A percentile compares a stretch with the other conserved stretches of the same genome.
phyloP scores from a whole-genome alignment of 2,797 vertebrate genomes.

The Odontamblyopus rebecca region DNA sequence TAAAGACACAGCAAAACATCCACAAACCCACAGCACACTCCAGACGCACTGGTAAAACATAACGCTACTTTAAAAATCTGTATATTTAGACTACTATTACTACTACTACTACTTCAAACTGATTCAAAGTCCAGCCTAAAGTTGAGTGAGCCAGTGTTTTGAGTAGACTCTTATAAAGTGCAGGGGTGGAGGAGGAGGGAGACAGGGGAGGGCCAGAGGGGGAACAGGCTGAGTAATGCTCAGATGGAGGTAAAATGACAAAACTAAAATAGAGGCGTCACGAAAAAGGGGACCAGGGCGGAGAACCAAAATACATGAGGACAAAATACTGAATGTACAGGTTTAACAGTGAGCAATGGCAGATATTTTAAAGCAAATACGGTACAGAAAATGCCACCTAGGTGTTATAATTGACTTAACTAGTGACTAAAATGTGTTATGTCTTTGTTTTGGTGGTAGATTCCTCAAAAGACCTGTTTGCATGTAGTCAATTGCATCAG shows the following conservation, averaged over 20 bases:
- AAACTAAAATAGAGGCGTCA: slow-evolving; percentile 35
- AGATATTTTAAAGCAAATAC: not conserved
- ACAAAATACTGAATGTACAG: not conserved
- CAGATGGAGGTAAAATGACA: slow-evolving; percentile 52
- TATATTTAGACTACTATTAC: not conserved
- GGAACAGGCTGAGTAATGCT: slow-evolving; percentile 51
- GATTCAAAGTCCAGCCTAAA: slow-evolving; percentile 13
- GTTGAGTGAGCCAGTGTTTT: slow-evolving; percentile 32
- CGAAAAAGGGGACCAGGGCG: slow-evolving; percentile 16
- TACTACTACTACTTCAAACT: slow-evolving; percentile 2
- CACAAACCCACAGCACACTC: slow-evolving; percentile 42
- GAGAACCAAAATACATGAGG: slow-evolving; percentile 7
- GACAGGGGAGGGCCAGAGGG: slow-evolving; percentile 25
- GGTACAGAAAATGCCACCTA: not conserved
- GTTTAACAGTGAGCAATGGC: not conserved
- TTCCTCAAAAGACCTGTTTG: too few relatives aligned
- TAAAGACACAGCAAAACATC: slow-evolving; percentile 18
- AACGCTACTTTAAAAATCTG: not conserved
- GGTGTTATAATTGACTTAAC: not conserved
- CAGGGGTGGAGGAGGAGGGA: slow-evolving; percentile 36
- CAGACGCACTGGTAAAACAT: slow-evolving; percentile 47
- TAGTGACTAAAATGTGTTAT: not conserved
- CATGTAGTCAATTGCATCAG: too few relatives aligned
- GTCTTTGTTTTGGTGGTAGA: too few relatives aligned
- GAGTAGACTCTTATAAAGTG: slow-evolving; percentile 57